Evolutionary conservation across 2,113 vertebrate genomes (phyloP).

Genomic region (Indri indri): DNA sequence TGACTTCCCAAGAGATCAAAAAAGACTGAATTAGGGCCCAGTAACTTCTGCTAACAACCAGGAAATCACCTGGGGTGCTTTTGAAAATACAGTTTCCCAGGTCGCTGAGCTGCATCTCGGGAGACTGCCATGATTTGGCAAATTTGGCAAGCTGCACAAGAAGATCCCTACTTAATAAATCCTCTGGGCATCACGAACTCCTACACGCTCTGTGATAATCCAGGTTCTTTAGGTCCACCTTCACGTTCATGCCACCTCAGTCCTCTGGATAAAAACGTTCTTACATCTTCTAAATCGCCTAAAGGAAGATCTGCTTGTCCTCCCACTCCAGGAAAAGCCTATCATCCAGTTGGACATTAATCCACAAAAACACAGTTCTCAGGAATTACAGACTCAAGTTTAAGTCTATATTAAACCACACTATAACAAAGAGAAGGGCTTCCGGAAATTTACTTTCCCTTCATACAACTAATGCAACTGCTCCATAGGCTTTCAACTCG

Average conservation of each 20-base stretch:
- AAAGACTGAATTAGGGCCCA: neutral
- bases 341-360: neutral
- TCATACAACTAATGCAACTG: neutral
- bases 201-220: neutral
- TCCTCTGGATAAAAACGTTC: neutral
- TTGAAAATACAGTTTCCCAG: neutral
- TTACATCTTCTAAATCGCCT: neutral
- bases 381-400: neutral
- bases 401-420: neutral
- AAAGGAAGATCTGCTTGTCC: neutral
- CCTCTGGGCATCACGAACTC: neutral
- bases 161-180: neutral
- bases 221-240: neutral
- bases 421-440: neutral
- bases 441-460: neutral
- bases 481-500: neutral
- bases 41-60: neutral
- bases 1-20: neutral
- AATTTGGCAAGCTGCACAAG: neutral
- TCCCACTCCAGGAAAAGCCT: neutral
- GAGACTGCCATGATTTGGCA: neutral
- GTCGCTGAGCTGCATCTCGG: neutral
- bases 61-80: neutral
- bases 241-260: neutral
- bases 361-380: conserved; percentile 17